phyloP scores from a whole-genome alignment of 2,888 invertebrate species.

The Phaonia tiefii region DNA sequence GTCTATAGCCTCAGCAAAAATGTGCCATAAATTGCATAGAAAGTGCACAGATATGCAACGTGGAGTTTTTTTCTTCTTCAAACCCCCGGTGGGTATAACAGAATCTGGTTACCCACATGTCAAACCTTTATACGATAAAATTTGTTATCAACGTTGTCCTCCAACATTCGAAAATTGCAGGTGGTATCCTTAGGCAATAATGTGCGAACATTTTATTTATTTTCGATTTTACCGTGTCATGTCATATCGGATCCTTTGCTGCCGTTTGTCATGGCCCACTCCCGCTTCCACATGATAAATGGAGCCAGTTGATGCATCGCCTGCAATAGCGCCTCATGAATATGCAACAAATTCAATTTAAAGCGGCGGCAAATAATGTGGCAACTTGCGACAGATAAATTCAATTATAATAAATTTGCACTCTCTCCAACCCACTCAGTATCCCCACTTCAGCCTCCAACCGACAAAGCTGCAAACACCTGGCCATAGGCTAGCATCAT shows the following conservation, averaged over 20 bases:
- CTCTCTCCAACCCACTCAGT: constrained; percentile 31
- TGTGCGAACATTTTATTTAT: constrained; percentile 7
- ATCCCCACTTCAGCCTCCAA: constrained; percentile 11
- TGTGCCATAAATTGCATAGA: not conserved
- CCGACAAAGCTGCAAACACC: constrained; percentile 46
- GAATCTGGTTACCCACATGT: constrained; percentile 19
- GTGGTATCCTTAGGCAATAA: constrained; percentile 12
- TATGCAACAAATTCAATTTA: constrained; percentile 66
- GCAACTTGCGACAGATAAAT: constrained; percentile 64
- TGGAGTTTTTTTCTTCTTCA: too few species aligned
- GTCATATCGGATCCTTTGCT: not conserved
- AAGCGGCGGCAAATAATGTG: constrained; percentile 62
- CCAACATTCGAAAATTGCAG: not conserved
- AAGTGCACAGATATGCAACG: not conserved
- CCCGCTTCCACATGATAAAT: not conserved
- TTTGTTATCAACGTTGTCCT: constrained; percentile 32
- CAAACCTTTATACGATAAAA: constrained; percentile 27
- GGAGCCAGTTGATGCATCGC: not conserved
- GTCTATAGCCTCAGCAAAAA: not conserved
- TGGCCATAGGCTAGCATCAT: constrained; percentile 49
- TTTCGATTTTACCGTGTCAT: constrained; percentile 5
- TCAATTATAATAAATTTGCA: constrained; percentile 65
- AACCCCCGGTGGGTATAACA: too few species aligned
- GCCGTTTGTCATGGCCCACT: not conserved
- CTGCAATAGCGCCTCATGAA: constrained; percentile 51